phyloP scores from a whole-genome alignment of 1,140 invertebrate species.

The Cherax destructor region DNA sequence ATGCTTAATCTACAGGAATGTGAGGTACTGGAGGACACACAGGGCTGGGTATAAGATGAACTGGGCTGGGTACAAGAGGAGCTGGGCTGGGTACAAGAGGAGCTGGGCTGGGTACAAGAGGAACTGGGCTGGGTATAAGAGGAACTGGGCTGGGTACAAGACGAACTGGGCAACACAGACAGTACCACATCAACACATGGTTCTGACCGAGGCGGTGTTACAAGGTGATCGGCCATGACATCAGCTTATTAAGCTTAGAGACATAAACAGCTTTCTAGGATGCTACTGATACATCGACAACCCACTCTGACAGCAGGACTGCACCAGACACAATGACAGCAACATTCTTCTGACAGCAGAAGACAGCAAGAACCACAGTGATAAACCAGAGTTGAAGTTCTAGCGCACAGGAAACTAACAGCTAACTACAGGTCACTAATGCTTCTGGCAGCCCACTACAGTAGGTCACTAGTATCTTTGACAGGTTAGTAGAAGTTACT shows the following conservation, averaged over 20 bases:
- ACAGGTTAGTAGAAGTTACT: background rate
- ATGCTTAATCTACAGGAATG: background rate
- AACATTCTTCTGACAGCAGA: background rate
- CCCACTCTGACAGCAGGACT: background rate
- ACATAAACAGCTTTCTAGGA: background rate
- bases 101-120: background rate
- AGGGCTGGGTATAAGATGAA: background rate
- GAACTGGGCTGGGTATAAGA: background rate
- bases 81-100: background rate
- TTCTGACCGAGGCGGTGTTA: background rate
- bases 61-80: background rate
- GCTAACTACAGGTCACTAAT: background rate
- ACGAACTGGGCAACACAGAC: background rate
- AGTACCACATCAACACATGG: background rate
- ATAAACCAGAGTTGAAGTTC: background rate
- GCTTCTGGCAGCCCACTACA: background rate
- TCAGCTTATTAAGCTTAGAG: background rate
- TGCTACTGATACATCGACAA: background rate
- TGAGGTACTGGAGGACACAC: constrained; percentile 14
- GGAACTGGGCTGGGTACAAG: background rate
- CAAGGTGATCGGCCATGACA: background rate
- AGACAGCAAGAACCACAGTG: background rate
- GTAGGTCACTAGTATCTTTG: background rate
- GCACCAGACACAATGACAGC: background rate
- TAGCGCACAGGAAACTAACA: background rate